These are phyloP conservation scores for Epirrita christyi DNA, from an alignment of 2,888 invertebrate species.

Conservation along the genomic window DNA sequence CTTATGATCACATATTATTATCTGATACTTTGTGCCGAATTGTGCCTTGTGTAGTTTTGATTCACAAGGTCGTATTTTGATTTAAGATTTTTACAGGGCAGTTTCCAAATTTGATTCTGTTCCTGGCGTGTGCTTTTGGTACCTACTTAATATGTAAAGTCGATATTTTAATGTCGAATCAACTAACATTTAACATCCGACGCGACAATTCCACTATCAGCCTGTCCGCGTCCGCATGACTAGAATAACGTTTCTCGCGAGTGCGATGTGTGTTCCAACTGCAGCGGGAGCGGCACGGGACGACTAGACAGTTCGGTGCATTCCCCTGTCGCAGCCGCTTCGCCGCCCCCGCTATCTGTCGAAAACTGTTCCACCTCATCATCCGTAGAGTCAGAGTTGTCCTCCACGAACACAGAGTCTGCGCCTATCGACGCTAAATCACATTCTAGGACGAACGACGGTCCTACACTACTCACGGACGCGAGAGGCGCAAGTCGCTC, in stretches of 20 bases:
- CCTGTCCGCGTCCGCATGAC: constrained; percentile 51
- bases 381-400: constrained; percentile 90
- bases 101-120: no score
- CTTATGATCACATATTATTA: no score
- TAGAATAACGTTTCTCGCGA: constrained; percentile 93
- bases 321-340: constrained; percentile 63
- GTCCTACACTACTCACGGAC: constrained; percentile 91
- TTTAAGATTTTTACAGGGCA: no score
- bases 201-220: constrained; percentile 44
- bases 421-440: constrained; percentile 89
- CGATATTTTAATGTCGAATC: constrained; percentile 70
- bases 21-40: no score
- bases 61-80: no score
- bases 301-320: constrained; percentile 75
- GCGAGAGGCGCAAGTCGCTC: constrained; percentile 90
- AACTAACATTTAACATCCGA: constrained; percentile 66
- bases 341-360: constrained; percentile 90
- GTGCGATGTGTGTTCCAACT: constrained; percentile 83
- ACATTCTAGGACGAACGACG: constrained; percentile 88
- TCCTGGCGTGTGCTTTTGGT: no score
- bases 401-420: constrained; percentile 92
- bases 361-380: constrained; percentile 94
- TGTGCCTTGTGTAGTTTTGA: no score
- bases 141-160: constrained; percentile 39
- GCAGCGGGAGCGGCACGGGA: constrained; percentile 64